Evolutionary conservation across 2,888 invertebrate genomes (phyloP).

Genomic region (Chrysomela aeneicollis): DNA sequence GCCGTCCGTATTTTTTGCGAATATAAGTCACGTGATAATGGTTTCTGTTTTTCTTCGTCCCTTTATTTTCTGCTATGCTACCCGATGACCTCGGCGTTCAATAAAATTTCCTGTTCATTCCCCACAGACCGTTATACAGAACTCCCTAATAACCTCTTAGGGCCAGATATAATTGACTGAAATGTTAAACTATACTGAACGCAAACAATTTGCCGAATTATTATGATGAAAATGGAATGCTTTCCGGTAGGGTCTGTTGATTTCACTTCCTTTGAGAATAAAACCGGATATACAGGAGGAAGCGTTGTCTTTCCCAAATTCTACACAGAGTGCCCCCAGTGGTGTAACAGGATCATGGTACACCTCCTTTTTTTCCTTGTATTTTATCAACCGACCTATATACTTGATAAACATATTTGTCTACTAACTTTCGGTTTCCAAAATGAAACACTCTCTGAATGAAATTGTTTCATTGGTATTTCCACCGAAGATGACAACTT

Average conservation of each 20-base stretch:
- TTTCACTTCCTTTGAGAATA: background rate
- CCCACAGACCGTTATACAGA: background rate
- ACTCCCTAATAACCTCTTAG: constrained; percentile 5
- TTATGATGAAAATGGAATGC: background rate
- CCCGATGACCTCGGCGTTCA: background rate
- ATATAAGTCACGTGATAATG: constrained; percentile 1
- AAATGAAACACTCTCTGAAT: too few relatives aligned
- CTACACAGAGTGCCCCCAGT: too few relatives aligned
- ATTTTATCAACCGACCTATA: too few relatives aligned
- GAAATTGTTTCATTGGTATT: too few relatives aligned
- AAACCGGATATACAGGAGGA: too few relatives aligned
- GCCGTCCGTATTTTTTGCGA: background rate
- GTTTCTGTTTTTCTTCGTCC: background rate
- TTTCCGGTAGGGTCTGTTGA: background rate
- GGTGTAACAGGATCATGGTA: too few relatives aligned
- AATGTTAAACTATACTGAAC: background rate
- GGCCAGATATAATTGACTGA: background rate
- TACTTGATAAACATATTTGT: too few relatives aligned
- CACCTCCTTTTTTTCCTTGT: too few relatives aligned
- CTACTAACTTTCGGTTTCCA: too few relatives aligned
- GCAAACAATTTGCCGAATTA: background rate
- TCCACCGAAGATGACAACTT: too few relatives aligned
- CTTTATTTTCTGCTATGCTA: background rate
- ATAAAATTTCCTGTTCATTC: background rate
- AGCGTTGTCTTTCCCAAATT: too few relatives aligned